Evolutionary conservation across 2,113 vertebrate genomes (phyloP).

Genomic region (Uria lomvia): DNA sequence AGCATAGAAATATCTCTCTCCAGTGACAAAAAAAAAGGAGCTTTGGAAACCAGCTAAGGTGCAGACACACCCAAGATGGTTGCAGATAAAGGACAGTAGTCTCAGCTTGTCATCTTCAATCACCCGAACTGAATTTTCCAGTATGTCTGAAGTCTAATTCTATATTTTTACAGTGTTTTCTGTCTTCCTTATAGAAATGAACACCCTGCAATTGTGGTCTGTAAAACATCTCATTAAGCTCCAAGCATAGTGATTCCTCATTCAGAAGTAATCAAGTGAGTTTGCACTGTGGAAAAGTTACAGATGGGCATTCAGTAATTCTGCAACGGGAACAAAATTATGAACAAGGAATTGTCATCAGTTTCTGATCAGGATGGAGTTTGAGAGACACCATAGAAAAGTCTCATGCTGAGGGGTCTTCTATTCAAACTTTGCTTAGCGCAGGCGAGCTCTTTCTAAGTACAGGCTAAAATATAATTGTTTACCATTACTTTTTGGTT

Average conservation of each 20-base stretch:
- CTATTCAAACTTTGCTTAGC: neutral
- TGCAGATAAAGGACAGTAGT: neutral
- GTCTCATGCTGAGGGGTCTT: neutral
- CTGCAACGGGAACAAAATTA: neutral
- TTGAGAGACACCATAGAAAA: neutral
- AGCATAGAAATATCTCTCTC: neutral
- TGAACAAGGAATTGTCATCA: neutral
- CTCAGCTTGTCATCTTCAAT: neutral
- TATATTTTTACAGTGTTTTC: neutral
- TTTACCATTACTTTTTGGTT: neutral
- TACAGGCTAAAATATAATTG: neutral
- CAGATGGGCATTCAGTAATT: neutral
- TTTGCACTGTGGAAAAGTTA: constrained; percentile 4
- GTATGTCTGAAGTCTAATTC: neutral
- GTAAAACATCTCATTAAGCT: constrained; percentile 42
- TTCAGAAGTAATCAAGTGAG: constrained; percentile 48
- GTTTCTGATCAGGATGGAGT: neutral
- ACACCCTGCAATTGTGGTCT: neutral
- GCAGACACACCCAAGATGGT: neutral
- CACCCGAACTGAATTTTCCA: neutral
- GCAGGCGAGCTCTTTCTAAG: neutral
- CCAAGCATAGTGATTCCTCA: constrained; percentile 28
- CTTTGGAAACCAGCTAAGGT: neutral
- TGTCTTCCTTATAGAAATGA: neutral
- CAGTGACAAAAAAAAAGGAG: neutral